These are phyloP conservation scores for Labeo calbasu DNA, from an alignment of 2,797 vertebrate genomes.

Conservation along the genomic window DNA sequence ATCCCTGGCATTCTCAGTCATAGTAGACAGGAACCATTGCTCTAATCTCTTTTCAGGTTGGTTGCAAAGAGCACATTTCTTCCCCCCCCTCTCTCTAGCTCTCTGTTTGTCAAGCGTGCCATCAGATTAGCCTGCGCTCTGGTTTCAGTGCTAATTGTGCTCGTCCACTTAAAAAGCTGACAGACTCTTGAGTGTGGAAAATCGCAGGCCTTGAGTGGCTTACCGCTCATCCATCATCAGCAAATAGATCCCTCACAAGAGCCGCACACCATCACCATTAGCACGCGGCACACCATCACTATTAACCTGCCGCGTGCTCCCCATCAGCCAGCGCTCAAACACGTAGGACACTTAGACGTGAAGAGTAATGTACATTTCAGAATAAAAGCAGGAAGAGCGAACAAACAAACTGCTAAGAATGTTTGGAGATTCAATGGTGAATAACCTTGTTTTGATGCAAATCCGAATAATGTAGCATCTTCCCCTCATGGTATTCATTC, in stretches of 20 bases:
- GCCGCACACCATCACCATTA: conserved; percentile 80
- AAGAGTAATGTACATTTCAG: neutral
- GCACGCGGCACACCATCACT: conserved; percentile 66
- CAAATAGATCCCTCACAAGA: conserved; percentile 87
- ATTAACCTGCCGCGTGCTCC: conserved; percentile 59
- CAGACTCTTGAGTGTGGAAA: conserved; percentile 83
- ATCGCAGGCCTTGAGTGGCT: conserved; percentile 77
- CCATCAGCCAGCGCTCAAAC: conserved; percentile 24
- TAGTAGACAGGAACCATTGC: conserved; percentile 20
- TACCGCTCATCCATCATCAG: conserved; percentile 89
- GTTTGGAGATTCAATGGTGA: neutral
- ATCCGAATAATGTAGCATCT: neutral
- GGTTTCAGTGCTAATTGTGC: conserved; percentile 89
- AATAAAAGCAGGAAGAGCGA: neutral
- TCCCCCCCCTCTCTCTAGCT: conserved; percentile 2
- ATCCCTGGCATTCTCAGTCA: conserved; percentile 41
- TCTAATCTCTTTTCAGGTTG: conserved; percentile 57
- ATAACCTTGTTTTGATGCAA: conserved; percentile 24
- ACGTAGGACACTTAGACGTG: neutral
- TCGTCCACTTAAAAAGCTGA: conserved; percentile 91
- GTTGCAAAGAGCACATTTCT: conserved; percentile 72
- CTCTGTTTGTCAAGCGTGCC: conserved; percentile 81
- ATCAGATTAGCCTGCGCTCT: conserved; percentile 89
- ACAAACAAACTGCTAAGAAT: neutral
- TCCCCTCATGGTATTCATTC: neutral